Evolutionary conservation across 2,113 vertebrate genomes (phyloP), one percentile per base, ranked within the genome.

Genomic region (Porphyrio hochstetteri): DNA sequence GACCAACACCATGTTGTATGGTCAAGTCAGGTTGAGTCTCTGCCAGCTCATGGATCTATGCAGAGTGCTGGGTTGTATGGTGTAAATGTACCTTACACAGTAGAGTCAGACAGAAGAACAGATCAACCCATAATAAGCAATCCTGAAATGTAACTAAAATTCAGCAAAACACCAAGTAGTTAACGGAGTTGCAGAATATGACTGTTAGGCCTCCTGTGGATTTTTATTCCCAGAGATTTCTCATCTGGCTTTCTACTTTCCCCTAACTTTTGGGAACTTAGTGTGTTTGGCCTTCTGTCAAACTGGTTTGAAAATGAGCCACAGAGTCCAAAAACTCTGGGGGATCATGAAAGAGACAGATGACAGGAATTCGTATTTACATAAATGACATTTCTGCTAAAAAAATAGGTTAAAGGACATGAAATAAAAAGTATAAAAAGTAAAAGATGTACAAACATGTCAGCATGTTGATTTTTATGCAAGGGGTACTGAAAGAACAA

Each of bases 211-310:
- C 42, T 92, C 35, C 56, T 0, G 5, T 75, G 53, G 48, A 75
- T 61, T 91, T 88, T 76, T 91, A 85, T 95, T 94, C 93, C 91
- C 95, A 95, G 84, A 89, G 76, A 72, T 61, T 71, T 87, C 81
- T 95, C 83, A 95, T 96, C 86, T 95, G 93, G 60, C 69, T 91
- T 93, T 93, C 86, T 84, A 89, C 70, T 95, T 93, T 74, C 53
- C 48, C 53, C 61, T 87, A 69, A 38, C 40, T 93, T 95, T 96
- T 93, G 91, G 81, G 95, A 96, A 96, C 31, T 91, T 92, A 71
- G 24, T 38, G 60, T 55, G n/a, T 86, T 92, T 97, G 95, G 89
- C 89, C 53, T 89, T 86, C 53, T 72, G 69, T 91, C 94, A 97
- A 95, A 52, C 23, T 31, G 48, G 29, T 68, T 93, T 93, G 89